Conservation (phyloP, 2,113 vertebrate species). For the Bubo blakistoni region DNA sequence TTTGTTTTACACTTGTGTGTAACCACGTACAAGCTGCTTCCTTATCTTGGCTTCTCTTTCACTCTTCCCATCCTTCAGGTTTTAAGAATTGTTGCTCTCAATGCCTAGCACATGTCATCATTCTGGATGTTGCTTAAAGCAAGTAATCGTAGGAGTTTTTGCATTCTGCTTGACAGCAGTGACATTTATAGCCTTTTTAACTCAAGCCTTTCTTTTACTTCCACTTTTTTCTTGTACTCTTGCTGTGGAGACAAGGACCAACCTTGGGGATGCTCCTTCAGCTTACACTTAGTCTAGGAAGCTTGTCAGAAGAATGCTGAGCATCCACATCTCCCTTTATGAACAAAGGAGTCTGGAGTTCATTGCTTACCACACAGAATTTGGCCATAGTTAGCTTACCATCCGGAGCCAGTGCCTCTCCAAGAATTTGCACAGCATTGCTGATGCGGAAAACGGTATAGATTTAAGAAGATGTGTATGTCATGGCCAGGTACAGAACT, state of each 20-base stretch:
- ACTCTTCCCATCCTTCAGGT: neutral
- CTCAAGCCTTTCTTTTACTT: neutral
- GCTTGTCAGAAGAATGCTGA: neutral
- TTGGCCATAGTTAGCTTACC: neutral
- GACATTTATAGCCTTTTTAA: neutral
- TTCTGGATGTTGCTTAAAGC: neutral
- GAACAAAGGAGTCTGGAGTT: neutral
- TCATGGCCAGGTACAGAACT: neutral
- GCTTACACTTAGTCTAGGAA: neutral
- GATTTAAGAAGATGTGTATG: neutral
- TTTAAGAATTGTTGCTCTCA: neutral
- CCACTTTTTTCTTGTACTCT: neutral
- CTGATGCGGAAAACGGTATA: neutral
- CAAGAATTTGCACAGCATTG: neutral
- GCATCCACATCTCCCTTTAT: neutral
- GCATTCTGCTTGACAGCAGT: neutral
- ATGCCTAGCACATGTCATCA: rapidly evolving
- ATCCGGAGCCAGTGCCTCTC: neutral
- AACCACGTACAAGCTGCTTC: neutral
- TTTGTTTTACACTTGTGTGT: neutral
- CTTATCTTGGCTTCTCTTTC: neutral
- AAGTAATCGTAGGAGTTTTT: neutral
- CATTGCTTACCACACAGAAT: neutral
- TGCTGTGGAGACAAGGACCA: neutral
- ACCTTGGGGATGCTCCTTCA: neutral